Conservation (phyloP, 2,113 vertebrate genomes). For the Probosciger aterrimus region DNA sequence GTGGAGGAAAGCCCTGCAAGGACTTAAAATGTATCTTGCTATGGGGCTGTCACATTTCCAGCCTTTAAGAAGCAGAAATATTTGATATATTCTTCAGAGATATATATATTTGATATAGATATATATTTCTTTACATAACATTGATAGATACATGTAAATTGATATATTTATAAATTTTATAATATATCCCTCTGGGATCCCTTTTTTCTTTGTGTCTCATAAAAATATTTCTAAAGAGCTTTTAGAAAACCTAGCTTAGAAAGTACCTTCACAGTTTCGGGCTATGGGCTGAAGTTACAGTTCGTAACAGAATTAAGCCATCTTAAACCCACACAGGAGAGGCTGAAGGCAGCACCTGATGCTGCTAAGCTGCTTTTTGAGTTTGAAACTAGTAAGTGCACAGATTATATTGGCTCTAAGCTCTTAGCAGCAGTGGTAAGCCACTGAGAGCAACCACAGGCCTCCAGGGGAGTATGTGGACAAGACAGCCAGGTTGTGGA, state of each 20-base stretch:
- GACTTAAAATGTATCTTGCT: background rate
- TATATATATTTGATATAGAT: background rate
- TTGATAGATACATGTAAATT: background rate
- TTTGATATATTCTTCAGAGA: background rate
- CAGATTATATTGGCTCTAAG: background rate
- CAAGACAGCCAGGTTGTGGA: background rate
- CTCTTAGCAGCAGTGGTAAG: background rate
- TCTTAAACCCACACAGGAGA: background rate
- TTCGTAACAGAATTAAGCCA: background rate
- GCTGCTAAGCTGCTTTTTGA: constrained; percentile 14
- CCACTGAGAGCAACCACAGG: background rate
- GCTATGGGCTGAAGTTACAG: background rate
- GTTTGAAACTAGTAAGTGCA: background rate
- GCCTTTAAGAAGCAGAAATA: background rate
- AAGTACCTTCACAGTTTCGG: background rate
- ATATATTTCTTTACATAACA: background rate
- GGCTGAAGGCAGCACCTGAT: background rate
- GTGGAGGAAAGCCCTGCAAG: background rate
- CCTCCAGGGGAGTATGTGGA: background rate
- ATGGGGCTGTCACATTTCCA: background rate
- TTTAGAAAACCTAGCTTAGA: background rate
- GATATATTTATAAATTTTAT: background rate
- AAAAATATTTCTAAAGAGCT: background rate
- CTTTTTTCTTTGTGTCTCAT: background rate
- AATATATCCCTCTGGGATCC: background rate